These are phyloP conservation scores for Ennomos quercinarius DNA, from an alignment of 2,888 invertebrate genomes.

Conservation along the genomic window DNA sequence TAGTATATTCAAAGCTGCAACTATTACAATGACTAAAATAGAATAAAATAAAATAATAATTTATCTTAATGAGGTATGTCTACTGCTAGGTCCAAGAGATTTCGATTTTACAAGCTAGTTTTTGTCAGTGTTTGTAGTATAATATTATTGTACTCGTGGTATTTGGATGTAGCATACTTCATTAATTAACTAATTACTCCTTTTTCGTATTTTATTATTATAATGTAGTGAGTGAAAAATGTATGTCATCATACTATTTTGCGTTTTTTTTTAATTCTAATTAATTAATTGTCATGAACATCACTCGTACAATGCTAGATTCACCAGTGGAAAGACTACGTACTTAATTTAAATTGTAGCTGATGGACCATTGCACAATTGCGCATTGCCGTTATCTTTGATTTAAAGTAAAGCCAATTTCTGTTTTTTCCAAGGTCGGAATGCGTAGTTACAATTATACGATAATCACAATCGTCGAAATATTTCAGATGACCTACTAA, in stretches of 20 bases:
- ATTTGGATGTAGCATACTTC: constrained; percentile 40
- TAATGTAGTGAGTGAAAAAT: constrained; percentile 11
- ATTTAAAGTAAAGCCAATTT: too few relatives aligned
- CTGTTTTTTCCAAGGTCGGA: too few relatives aligned
- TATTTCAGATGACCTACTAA: constrained; percentile 26
- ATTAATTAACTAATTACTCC: constrained; percentile 15
- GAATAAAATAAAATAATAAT: constrained; percentile 69
- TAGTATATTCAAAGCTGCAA: constrained; percentile 41
- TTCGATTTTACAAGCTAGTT: constrained; percentile 35
- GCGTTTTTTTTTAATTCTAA: too few relatives aligned
- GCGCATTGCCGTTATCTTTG: too few relatives aligned
- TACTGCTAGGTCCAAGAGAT: constrained; percentile 46
- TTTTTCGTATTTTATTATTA: constrained; percentile 15
- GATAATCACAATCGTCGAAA: neutral
- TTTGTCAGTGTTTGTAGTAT: constrained; percentile 46
- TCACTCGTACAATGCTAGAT: neutral
- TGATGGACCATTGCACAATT: neutral
- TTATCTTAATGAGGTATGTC: constrained; percentile 55
- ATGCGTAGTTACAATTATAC: too few relatives aligned
- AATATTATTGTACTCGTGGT: constrained; percentile 29
- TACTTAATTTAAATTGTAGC: neutral
- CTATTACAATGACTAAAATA: constrained; percentile 57
- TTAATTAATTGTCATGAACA: too few relatives aligned
- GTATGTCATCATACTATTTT: constrained; percentile 11
- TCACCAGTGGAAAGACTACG: neutral